These are phyloP conservation scores for Anthoscopus minutus DNA, from an alignment of 2,113 vertebrate genomes.

Conservation along the genomic window DNA sequence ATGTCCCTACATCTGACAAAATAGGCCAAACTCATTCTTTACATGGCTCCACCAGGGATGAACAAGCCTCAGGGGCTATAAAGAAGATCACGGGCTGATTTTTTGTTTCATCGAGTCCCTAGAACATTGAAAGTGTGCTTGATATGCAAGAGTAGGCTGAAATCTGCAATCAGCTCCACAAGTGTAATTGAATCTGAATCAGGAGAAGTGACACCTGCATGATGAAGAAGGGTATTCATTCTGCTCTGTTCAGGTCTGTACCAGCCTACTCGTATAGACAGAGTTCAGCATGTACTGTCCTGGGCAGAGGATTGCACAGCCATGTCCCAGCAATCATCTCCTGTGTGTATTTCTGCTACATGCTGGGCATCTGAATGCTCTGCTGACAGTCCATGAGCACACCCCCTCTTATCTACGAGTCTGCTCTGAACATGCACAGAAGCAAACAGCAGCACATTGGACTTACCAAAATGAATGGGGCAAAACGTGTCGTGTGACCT, in stretches of 20 bases:
- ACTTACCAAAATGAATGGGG: not conserved
- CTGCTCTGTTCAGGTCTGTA: conserved; percentile 30
- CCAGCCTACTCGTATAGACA: not conserved
- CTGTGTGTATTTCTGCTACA: not conserved
- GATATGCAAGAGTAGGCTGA: conserved; percentile 42
- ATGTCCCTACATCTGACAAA: not conserved
- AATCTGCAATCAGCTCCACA: conserved; percentile 41
- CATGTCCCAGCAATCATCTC: not conserved
- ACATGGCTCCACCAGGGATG: not conserved
- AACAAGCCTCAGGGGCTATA: not conserved
- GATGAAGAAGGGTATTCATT: conserved; percentile 30
- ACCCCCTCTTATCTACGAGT: not conserved
- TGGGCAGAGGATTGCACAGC: not conserved
- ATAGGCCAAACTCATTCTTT: not conserved
- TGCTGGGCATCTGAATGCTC: not conserved
- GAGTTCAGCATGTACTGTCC: not conserved
- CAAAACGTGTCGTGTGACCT: not conserved
- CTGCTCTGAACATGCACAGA: not conserved
- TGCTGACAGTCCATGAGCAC: not conserved
- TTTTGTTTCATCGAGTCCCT: conserved; percentile 4
- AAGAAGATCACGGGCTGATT: not conserved
- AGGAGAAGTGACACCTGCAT: conserved; percentile 42
- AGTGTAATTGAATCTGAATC: conserved; percentile 45
- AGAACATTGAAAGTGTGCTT: conserved; percentile 25
- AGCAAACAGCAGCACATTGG: not conserved